Conservation (phyloP, 2,797 vertebrate genomes). For the Helarctos malayanus region DNA sequence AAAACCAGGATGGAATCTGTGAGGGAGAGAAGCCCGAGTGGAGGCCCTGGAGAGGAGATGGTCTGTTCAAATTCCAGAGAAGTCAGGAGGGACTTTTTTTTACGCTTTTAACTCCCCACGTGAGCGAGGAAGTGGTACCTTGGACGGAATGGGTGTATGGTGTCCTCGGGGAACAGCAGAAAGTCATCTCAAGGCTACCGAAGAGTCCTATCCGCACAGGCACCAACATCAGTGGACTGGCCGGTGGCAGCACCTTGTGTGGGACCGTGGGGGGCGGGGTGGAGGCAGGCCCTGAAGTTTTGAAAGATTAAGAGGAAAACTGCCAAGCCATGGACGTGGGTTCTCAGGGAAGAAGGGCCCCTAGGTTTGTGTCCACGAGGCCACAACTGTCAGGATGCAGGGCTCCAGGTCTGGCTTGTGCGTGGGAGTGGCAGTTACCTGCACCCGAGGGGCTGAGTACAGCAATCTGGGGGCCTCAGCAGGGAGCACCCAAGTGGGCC, state of each 20-base stretch:
- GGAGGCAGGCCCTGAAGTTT: background rate
- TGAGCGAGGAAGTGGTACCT: background rate
- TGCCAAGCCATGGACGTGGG: background rate
- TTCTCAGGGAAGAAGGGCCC: background rate
- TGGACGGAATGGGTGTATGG: too few species aligned
- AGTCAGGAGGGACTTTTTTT: background rate
- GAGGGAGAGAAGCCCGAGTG: background rate
- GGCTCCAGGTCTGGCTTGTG: background rate
- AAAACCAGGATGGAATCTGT: background rate
- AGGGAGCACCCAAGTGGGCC: background rate
- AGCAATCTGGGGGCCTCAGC: background rate
- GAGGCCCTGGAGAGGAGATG: fast-evolving
- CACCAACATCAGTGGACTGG: too few species aligned
- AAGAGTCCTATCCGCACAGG: background rate
- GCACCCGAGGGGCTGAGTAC: too few species aligned
- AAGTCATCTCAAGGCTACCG: background rate
- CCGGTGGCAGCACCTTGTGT: background rate
- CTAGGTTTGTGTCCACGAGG: background rate
- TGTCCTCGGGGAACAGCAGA: too few species aligned
- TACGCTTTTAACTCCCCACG: background rate
- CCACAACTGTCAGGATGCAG: background rate
- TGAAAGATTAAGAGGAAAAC: background rate
- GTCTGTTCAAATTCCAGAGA: background rate
- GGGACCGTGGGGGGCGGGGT: fast-evolving
- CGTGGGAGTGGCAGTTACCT: background rate